Conservation (phyloP, 2,113 vertebrate species). For the Eleginops maclovinus region DNA sequence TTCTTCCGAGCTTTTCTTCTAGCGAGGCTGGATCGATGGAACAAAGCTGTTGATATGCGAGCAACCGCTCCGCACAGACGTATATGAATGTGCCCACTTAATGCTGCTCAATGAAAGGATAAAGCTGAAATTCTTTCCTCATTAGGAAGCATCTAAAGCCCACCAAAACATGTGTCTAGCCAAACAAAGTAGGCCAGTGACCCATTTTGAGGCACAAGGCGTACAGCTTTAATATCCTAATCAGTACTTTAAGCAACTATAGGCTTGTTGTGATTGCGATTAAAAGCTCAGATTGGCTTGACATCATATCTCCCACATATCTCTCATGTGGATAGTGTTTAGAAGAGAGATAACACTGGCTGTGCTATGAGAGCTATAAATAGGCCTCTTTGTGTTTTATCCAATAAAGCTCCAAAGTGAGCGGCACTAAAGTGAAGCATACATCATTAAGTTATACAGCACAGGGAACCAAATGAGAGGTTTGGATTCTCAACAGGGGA, state of each 20-base stretch:
- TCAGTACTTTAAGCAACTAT: neutral
- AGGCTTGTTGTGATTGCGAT: neutral
- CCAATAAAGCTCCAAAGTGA: constrained; percentile 57
- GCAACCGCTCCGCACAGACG: neutral
- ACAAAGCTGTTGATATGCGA: constrained; percentile 65
- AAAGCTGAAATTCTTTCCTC: constrained; percentile 22
- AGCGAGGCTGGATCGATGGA: constrained; percentile 59
- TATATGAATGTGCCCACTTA: constrained; percentile 35
- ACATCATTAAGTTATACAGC: constrained; percentile 64
- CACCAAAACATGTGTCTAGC: neutral
- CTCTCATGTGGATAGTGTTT: constrained; percentile 12
- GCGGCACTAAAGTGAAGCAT: constrained; percentile 53
- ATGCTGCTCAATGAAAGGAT: constrained; percentile 38
- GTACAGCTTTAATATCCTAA: neutral
- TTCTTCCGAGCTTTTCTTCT: constrained; percentile 60
- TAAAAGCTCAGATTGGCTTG: constrained; percentile 24
- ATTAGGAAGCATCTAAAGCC: constrained; percentile 18
- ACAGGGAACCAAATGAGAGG: constrained; percentile 44
- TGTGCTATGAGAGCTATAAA: constrained; percentile 38
- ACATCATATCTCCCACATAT: constrained; percentile 7
- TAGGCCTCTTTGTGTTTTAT: constrained; percentile 58
- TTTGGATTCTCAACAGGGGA: constrained; percentile 57
- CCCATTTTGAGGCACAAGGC: constrained; percentile 8
- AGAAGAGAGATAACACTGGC: constrained; percentile 11
- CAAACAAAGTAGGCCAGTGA: neutral